Conservation (phyloP, 2,888 invertebrate species). For the Zelleria hepariella region DNA sequence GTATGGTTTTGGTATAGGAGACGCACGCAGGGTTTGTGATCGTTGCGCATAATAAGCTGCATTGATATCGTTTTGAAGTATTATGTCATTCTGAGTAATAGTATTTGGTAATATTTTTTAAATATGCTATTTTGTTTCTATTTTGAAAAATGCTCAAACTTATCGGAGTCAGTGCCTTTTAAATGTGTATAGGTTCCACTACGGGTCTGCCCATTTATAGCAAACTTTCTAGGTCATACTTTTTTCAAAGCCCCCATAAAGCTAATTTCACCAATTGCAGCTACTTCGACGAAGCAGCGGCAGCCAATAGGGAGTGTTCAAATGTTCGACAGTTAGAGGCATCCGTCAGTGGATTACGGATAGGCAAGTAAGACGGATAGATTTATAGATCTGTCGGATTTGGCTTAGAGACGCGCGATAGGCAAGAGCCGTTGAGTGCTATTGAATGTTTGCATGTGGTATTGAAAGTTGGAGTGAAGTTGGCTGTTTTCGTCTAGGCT, state of each 20-base stretch:
- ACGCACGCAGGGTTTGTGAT: background rate
- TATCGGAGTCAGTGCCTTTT: too few species aligned
- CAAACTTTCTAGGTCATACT: too few species aligned
- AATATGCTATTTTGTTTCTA: too few species aligned
- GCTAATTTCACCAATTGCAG: background rate
- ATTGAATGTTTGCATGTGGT: background rate
- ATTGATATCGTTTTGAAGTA: background rate
- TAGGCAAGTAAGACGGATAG: background rate
- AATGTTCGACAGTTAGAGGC: conserved; percentile 28
- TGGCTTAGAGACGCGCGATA: background rate
- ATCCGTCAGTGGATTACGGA: conserved; percentile 25
- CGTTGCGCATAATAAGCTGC: background rate
- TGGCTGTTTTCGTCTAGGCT: background rate
- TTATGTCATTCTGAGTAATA: background rate
- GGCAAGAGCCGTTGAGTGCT: background rate
- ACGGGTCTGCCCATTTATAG: too few species aligned
- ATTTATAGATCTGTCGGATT: conserved; percentile 1
- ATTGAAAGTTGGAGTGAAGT: background rate
- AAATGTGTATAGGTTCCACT: too few species aligned
- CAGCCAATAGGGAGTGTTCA: conserved; percentile 14
- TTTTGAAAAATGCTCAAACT: too few species aligned
- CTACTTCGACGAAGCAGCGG: background rate
- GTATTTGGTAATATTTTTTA: too few species aligned
- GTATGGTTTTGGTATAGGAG: background rate
- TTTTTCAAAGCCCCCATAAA: too few species aligned